These are phyloP conservation scores for Ramphastos sulfuratus DNA, from an alignment of 2,113 vertebrate species.

Conservation along the genomic window DNA sequence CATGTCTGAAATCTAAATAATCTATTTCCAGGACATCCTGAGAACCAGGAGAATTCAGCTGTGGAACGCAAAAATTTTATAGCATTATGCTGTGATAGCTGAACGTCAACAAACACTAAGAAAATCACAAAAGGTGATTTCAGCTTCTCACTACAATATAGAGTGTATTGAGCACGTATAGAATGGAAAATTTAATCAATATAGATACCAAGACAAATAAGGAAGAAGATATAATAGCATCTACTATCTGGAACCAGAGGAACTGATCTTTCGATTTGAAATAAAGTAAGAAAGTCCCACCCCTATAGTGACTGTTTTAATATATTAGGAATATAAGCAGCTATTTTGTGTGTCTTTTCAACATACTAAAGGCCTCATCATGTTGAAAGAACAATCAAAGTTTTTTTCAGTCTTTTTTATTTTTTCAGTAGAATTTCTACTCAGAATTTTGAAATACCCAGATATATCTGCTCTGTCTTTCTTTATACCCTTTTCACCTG, in stretches of 20 bases:
- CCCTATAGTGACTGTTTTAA: not conserved
- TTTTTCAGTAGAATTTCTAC: not conserved
- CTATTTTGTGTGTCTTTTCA: not conserved
- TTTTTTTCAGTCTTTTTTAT: not conserved
- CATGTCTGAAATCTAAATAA: not conserved
- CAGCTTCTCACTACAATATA: not conserved
- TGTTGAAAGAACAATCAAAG: not conserved
- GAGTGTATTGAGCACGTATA: not conserved
- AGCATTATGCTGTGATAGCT: not conserved
- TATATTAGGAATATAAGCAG: not conserved
- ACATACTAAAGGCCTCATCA: not conserved
- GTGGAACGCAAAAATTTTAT: not conserved
- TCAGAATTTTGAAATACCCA: not conserved
- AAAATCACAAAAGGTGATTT: not conserved
- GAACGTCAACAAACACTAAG: not conserved
- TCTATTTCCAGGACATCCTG: not conserved
- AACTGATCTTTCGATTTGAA: not conserved
- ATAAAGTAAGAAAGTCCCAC: not conserved
- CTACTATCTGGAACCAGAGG: not conserved
- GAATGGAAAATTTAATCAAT: constrained; percentile 7
- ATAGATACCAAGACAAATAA: not conserved
- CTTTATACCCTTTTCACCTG: constrained; percentile 11
- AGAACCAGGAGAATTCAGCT: not conserved
- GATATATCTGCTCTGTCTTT: not conserved
- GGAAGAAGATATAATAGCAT: not conserved